phyloP scores from a whole-genome alignment of 30 jellyfish, hydroid and myxozoan genomes.

The Chironex yamaguchii region DNA sequence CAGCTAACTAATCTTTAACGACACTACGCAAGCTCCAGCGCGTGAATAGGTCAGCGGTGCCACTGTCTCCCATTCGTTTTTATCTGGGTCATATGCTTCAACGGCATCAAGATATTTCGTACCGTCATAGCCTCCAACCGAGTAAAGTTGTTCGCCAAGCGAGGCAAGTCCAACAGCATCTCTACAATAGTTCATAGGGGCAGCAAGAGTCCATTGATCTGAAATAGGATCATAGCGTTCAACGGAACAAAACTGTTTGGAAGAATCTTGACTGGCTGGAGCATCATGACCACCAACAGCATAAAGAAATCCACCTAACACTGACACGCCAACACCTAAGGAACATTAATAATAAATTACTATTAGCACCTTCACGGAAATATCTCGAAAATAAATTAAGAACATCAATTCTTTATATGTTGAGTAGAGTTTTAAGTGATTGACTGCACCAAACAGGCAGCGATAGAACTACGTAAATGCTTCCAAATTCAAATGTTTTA shows the following conservation, averaged over 20 bases:
- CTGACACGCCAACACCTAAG: constrained; percentile 98
- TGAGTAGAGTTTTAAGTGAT: no score
- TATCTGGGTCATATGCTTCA: constrained; percentile 94
- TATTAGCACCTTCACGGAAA: no score
- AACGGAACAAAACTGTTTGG: constrained; percentile 90
- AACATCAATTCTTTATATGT: no score
- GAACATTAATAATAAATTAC: not conserved
- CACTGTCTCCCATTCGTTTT: constrained; percentile 87
- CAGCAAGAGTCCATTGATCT: constrained; percentile 93
- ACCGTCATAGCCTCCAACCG: constrained; percentile 99
- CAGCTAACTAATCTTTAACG: constrained; percentile 67
- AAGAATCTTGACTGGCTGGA: constrained; percentile 80
- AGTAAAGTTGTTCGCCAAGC: constrained; percentile 88
- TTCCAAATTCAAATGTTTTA: no score
- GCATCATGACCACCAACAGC: constrained; percentile 99
- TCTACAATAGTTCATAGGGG: constrained; percentile 89
- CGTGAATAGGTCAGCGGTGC: constrained; percentile 85
- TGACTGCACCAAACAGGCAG: no score
- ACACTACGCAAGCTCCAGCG: constrained; percentile 97
- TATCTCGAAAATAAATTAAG: not conserved
- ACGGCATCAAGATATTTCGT: constrained; percentile 88
- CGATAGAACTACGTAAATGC: no score
- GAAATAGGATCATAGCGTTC: constrained; percentile 92
- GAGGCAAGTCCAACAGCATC: constrained; percentile 98
- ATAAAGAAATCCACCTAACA: constrained; percentile 82